A percentile compares a stretch with the other conserved stretches of the same genome.
Evolutionary conservation across 2,113 vertebrate species (phyloP).

Genomic region (Fregata magnificens): DNA sequence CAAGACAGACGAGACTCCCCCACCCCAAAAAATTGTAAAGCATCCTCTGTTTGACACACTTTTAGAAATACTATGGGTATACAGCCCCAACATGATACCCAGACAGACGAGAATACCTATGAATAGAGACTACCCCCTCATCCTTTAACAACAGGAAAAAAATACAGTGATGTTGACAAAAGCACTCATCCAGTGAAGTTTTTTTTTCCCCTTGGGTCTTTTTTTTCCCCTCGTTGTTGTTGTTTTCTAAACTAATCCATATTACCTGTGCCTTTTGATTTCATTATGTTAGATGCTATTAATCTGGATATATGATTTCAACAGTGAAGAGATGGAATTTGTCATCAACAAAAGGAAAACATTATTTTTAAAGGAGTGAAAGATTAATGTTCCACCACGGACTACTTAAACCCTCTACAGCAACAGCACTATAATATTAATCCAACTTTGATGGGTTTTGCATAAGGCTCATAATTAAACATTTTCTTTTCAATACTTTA

Average conservation of each 20-base stretch:
- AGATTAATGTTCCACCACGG: slow-evolving; percentile 79
- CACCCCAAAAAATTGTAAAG: neutral
- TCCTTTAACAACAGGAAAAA: slow-evolving; percentile 22
- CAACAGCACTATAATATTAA: slow-evolving; percentile 76
- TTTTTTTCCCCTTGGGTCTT: neutral
- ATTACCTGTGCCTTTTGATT: slow-evolving; percentile 71
- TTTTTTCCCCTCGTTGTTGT: neutral
- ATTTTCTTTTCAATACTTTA: slow-evolving; percentile 83
- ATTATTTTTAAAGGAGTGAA: slow-evolving; percentile 79
- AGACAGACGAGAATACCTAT: neutral
- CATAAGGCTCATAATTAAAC: slow-evolving; percentile 83
- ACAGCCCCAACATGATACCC: neutral
- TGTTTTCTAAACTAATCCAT: slow-evolving; percentile 75
- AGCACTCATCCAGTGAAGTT: slow-evolving; percentile 61
- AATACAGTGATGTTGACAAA: slow-evolving; percentile 36
- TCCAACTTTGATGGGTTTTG: slow-evolving; percentile 80
- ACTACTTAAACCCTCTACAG: slow-evolving; percentile 76
- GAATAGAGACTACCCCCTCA: neutral
- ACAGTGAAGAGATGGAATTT: slow-evolving; percentile 79
- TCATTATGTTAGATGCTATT: slow-evolving; percentile 72
- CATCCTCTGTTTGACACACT: neutral
- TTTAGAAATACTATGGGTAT: neutral
- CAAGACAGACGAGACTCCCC: neutral
- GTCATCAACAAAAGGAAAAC: slow-evolving; percentile 82
- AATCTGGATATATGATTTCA: slow-evolving; percentile 77